Percentiles rank a stretch among this genome's conserved stretches.
Evolutionary conservation across 2,797 vertebrate genomes (phyloP).

Genomic region (Naso thynnoides): DNA sequence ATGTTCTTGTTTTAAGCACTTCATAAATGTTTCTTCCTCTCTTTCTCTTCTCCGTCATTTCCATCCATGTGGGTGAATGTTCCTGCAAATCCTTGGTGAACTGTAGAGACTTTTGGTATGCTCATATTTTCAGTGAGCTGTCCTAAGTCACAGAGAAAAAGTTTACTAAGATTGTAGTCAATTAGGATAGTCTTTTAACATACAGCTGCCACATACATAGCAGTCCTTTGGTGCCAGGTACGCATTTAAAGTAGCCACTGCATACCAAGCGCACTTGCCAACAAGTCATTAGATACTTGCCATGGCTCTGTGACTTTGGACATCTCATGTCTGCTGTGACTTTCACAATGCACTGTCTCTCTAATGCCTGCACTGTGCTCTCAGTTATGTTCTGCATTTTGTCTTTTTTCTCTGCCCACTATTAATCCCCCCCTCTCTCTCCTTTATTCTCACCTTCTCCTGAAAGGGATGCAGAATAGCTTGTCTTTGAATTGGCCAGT

Average conservation of each 20-base stretch:
- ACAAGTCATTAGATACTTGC: slow-evolving; percentile 36
- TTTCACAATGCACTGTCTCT: slow-evolving; percentile 77
- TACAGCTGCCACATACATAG: slow-evolving; percentile 13
- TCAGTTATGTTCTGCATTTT: slow-evolving; percentile 73
- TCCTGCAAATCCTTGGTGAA: slow-evolving; percentile 92
- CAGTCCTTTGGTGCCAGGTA: slow-evolving; percentile 4
- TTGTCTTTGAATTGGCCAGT: slow-evolving; percentile 68
- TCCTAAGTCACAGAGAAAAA: slow-evolving; percentile 86
- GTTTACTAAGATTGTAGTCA: neutral
- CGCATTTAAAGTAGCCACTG: slow-evolving; percentile 30
- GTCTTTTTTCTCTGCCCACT: slow-evolving; percentile 67
- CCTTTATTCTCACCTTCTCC: slow-evolving; percentile 45
- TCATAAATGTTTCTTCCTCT: slow-evolving; percentile 83
- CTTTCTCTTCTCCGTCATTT: slow-evolving; percentile 87
- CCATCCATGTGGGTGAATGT: slow-evolving; percentile 92
- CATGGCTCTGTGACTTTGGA: slow-evolving; percentile 88
- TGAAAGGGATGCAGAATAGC: slow-evolving; percentile 83
- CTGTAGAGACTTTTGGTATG: slow-evolving; percentile 96
- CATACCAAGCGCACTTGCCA: slow-evolving; percentile 12
- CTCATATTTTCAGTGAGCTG: slow-evolving; percentile 86
- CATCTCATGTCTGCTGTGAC: slow-evolving; percentile 85
- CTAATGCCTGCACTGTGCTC: slow-evolving; percentile 79
- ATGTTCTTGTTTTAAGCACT: slow-evolving; percentile 75
- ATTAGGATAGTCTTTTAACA: neutral
- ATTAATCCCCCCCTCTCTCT: slow-evolving; percentile 26